Conservation (phyloP, 2,113 vertebrate genomes). For the Meles meles region DNA sequence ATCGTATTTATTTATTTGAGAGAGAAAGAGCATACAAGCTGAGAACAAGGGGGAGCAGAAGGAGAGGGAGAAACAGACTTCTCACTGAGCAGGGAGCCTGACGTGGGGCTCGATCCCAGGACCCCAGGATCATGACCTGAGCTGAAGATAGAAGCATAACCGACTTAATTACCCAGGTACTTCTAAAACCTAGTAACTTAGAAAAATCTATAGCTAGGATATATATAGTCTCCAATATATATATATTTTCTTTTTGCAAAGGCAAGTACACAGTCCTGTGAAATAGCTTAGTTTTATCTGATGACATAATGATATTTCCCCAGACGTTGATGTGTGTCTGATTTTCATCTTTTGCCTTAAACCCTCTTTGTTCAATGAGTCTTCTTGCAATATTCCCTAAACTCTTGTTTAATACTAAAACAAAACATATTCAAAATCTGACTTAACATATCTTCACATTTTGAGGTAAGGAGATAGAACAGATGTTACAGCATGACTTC, state of each 20-base stretch:
- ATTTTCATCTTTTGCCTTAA: neutral
- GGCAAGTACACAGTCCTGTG: neutral
- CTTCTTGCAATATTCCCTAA: neutral
- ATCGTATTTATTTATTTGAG: neutral
- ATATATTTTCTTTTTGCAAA: neutral
- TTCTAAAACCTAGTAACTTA: neutral
- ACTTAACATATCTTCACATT: conserved; percentile 13
- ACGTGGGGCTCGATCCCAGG: neutral
- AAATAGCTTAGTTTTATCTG: neutral
- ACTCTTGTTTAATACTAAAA: conserved; percentile 30
- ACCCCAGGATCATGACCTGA: neutral
- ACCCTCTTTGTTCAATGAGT: neutral
- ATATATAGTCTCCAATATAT: neutral
- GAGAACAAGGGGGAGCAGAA: too few relatives aligned
- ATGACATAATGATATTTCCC: neutral
- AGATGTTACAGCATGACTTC: conserved; percentile 20
- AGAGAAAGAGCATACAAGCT: too few relatives aligned
- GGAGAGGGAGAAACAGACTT: too few relatives aligned
- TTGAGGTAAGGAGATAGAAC: conserved; percentile 35
- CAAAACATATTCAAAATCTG: neutral
- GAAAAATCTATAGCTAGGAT: neutral
- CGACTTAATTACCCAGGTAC: neutral
- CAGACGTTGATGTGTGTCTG: neutral
- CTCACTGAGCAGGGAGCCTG: too few relatives aligned
- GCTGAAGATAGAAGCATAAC: neutral